Evolutionary conservation across 2,888 invertebrate species (phyloP), one percentile per base, ranked within the genome.

Genomic region (Parnassius orleans): DNA sequence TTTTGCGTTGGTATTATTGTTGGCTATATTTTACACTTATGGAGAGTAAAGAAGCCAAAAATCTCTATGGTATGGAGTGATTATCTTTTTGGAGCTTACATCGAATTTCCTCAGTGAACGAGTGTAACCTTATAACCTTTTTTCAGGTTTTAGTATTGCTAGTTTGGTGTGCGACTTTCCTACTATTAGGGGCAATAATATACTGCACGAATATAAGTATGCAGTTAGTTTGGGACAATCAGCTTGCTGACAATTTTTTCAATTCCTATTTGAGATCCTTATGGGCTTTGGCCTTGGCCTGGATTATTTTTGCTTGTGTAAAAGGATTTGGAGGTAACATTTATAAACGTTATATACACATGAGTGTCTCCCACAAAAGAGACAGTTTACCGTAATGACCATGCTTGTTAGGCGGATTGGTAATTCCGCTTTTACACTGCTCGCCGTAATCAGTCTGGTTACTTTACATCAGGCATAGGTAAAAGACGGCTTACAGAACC

Each of bases 241-340:
- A 83, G 58, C 56, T 72, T 0, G 72, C 76, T n/a, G 83, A 83
- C 50, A 79, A 69, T 46, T 54, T 83, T n/a, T 74, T 83, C 43
- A 86, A 86, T 57, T 83, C 86, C 0, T 81, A 86, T 55, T 76
- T 83, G 67, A 74, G 90, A 51, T 82, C 89, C 0, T 72, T 71
- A 1, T 92, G 92, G 92, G 80, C 86, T 0, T 15, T 84, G 12
- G 84, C 80, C 9, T 64, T 92, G 0, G 80, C 83, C 0, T 90
- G 90, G 90, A 71, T 92, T 3, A 76, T 91, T 19, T 79, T 89
- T 51, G 87, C 88, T 0, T 92, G 92, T 57, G 76, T 72, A 0
- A 77, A 81, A 61, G 92, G 91, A 58, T 87, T 87, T 72, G 87
- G 84, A 77, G 87, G 90, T 88, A 72, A 63, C 1, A 24, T 12